Evolutionary conservation across 2,888 invertebrate species (phyloP), one percentile per base, ranked within the genome.

Genomic region (Ophion slaviceki): DNA sequence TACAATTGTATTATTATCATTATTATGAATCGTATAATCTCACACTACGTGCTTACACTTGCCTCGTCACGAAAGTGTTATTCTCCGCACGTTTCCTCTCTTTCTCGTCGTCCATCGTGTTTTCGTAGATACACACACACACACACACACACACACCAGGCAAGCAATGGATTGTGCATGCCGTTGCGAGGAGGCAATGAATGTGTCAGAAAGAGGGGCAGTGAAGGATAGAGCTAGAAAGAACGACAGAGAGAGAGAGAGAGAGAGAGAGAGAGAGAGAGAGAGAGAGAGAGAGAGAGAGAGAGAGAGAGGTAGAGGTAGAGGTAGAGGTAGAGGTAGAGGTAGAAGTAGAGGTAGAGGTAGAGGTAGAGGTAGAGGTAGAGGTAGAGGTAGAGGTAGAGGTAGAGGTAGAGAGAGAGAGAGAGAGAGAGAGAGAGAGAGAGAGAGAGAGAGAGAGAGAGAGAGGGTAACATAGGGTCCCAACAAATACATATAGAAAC

Each of bases 51-150:
- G 64, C 62, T 24, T 72, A n/a, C 47, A 72, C 61, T 45, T 64
- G 62, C 47, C 61, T 20, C 17, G 40, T 53, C 36, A 57, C 75
- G 75, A 74, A 57, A 70, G 72, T 76, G 80, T 80, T 67, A 77
- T 80, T 86, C 83, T 20, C 74, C 67, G 74, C 80, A 80, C 86
- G 80, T 59, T 83, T 80, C 80, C 32, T 78, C 59, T 57, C 68
- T 78, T 53, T 76, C 72, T 76, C 61, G 61, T 28, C n/a, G 66
- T 75, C 70, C 80, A 64, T 77, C 76, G 59, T 66, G 57, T 72
- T 74, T 45, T 71, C 76, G 57, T 61, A 67, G 32, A 80, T 80
- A 75, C 11, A 17, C 11, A 24, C 67, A 61, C 79, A 64, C 17
- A 57, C 45, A 17, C 36, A 53, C 17, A 53, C 53, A 3, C 1